Percentiles rank a stretch among this genome's conserved stretches.
phyloP scores from a whole-genome alignment of 2,888 invertebrate genomes.

The Eilema depressum region DNA sequence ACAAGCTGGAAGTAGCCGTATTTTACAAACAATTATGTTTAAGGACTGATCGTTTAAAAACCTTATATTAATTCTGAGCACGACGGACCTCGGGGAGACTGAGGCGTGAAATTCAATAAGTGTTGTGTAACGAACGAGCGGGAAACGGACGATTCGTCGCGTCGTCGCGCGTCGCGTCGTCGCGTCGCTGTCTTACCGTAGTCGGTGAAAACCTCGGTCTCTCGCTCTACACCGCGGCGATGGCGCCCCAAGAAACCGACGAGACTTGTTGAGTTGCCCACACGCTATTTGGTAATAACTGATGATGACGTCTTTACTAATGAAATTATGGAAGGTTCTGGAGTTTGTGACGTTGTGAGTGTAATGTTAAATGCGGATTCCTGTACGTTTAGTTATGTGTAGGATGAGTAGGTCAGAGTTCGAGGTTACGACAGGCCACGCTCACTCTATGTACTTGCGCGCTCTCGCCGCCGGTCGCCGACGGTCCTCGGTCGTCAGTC shows the following conservation, averaged over 20 bases:
- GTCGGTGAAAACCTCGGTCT: conserved; percentile 13
- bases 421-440: background rate
- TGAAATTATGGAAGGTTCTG: conserved; percentile 27
- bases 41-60: conserved; percentile 48
- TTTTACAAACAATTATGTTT: conserved; percentile 41
- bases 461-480: no score
- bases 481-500: no score
- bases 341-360: conserved; percentile 9
- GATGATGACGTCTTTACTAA: conserved; percentile 35
- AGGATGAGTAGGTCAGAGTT: background rate
- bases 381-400: background rate
- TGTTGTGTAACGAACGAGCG: conserved; percentile 63
- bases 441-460: no score
- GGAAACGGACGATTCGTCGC: conserved; percentile 32
- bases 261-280: conserved; percentile 59
- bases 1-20: conserved; percentile 20
- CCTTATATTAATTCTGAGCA: conserved; percentile 65
- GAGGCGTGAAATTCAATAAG: conserved; percentile 75
- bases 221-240: conserved; percentile 36
- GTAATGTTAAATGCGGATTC: background rate
- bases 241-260: conserved; percentile 30
- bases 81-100: conserved; percentile 57
- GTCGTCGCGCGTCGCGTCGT: no score
- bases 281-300: conserved; percentile 30
- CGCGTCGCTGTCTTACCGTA: conserved; percentile 2